phyloP scores from a whole-genome alignment of 1,140 invertebrate genomes.

The Orius laevigatus region DNA sequence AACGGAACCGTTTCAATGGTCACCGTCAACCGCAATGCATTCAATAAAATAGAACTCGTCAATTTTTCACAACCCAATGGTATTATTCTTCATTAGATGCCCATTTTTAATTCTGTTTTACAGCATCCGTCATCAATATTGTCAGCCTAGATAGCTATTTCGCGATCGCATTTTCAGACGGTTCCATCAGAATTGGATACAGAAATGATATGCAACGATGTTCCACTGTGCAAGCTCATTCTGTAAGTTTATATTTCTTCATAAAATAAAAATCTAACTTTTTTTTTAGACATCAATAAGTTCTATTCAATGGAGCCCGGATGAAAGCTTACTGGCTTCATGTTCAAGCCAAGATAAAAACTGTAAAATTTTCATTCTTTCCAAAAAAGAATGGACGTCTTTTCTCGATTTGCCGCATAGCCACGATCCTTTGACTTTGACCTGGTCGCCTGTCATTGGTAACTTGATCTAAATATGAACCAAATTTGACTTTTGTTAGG shows the following conservation, averaged over 20 bases:
- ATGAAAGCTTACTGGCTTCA: conserved; percentile 33
- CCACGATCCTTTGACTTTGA: conserved; percentile 28
- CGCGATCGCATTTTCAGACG: conserved; percentile 38
- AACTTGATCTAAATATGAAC: conserved; percentile 7
- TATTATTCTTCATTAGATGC: conserved; percentile 20
- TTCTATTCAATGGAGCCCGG: conserved; percentile 34
- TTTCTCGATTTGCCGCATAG: conserved; percentile 27
- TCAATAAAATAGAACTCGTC: conserved; percentile 28
- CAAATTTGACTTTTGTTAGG: conserved; percentile 14
- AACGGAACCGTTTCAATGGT: conserved; percentile 32
- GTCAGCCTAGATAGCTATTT: conserved; percentile 35
- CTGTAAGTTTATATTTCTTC: conserved; percentile 24
- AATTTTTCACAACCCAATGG: conserved; percentile 30
- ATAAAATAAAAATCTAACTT: neutral
- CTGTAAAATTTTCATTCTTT: conserved; percentile 33
- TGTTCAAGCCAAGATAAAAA: conserved; percentile 29
- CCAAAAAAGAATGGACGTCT: conserved; percentile 26
- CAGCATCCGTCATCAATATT: conserved; percentile 35
- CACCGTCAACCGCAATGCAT: conserved; percentile 20
- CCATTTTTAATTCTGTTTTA: conserved; percentile 19
- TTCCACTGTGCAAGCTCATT: conserved; percentile 31
- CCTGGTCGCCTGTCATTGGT: conserved; percentile 33
- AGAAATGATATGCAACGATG: conserved; percentile 26
- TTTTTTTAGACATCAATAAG: neutral
- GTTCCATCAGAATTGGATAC: conserved; percentile 33